Base-by-base conservation (phyloP, 2,888 invertebrate genomes). In the Augochlorella aurata region DNA sequence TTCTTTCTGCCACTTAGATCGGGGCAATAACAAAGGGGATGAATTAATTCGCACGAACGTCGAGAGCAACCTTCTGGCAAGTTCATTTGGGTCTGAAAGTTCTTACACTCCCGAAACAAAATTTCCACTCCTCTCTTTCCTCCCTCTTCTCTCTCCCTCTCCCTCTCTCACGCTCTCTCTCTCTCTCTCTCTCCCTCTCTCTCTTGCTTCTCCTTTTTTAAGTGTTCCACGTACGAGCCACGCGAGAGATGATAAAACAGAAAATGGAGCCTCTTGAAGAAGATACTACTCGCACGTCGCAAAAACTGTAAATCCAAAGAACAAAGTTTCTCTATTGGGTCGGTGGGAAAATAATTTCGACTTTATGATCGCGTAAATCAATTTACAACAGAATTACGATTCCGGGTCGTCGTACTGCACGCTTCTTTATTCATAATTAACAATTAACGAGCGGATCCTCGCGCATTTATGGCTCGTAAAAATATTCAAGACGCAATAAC, bases 21-120 rank as follows among this genome's bases (percentile, higher is more conserved):
- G 69, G 44, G 61, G 61, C 4, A 77, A 44, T 54, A 74, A 74
- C 65, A 66, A 49, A 77, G 54, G 29, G 58, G 49, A 65, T 68
- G 80, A 80, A 82, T 82, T 80, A 80, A 82, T 81, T 76, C 72
- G 72, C 38, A 73, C 16, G 72, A 73, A 76, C 69, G 68, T 72
- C 68, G n/a, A 24, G 67, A 38, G 73, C 52, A 68, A 63, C 77
- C 45, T 52, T 38, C 45, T 44, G 45, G 52, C 44, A n/a, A 47
- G 52, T 77, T 73, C 63, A 72, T 45, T 38, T 24, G 58, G 45
- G 9, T 24, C n/a, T 65, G n/a, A n/a, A n/a, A 65, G n/a, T 44
- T 65, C 44, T 44, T 65, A 65, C 44, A 12, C 58, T 21, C 65
- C 29, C 69, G 14, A 24, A 45, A 49, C 58, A 68, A 74, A 63